Conservation (phyloP, 2,888 invertebrate genomes). For the Boloria selene region DNA sequence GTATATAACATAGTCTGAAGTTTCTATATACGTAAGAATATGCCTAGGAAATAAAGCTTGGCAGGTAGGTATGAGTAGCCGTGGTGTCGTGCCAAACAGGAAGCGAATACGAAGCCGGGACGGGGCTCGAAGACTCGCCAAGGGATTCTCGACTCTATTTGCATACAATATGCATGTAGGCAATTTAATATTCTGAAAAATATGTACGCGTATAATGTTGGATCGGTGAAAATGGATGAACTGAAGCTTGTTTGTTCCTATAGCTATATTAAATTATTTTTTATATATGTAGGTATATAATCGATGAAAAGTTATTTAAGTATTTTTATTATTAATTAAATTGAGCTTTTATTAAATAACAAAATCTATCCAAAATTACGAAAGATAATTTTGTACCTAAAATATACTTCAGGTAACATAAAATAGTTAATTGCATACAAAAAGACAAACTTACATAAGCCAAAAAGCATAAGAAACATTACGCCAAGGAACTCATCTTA, state of each 20-base stretch:
- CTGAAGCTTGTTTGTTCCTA: neutral
- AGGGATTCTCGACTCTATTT: constrained; percentile 63
- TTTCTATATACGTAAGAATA: constrained; percentile 24
- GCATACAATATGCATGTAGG: constrained; percentile 35
- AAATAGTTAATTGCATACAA: neutral
- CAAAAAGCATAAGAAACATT: constrained; percentile 43
- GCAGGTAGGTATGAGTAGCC: constrained; percentile 70
- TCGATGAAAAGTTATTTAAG: no score
- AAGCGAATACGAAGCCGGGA: constrained; percentile 72
- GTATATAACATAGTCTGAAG: neutral
- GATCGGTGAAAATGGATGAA: constrained; percentile 8
- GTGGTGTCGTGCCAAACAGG: constrained; percentile 79
- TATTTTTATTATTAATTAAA: no score
- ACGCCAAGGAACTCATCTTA: constrained; percentile 52
- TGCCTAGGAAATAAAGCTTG: constrained; percentile 41
- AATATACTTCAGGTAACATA: neutral
- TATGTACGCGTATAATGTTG: constrained; percentile 24
- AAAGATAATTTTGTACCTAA: neutral
- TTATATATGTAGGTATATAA: no score
- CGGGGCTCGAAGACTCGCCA: constrained; percentile 71
- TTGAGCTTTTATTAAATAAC: neutral
- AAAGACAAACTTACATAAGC: constrained; percentile 21
- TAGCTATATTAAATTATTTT: neutral
- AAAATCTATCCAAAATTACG: neutral
- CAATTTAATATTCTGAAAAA: constrained; percentile 30